Conservation (phyloP, 2,113 vertebrate species). For the Odocoileus virginianus region DNA sequence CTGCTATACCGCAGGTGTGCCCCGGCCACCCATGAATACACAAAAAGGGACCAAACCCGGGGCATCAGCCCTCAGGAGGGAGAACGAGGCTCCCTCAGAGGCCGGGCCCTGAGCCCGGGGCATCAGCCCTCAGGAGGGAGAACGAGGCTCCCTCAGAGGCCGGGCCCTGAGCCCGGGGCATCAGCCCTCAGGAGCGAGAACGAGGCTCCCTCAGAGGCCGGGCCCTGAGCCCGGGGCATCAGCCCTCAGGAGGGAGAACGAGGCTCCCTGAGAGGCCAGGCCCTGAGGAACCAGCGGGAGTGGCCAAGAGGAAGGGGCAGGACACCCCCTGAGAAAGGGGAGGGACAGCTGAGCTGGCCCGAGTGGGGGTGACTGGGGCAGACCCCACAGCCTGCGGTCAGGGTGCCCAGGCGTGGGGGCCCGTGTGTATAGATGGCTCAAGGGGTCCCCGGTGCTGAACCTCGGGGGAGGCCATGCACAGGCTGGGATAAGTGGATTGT, state of each 20-base stretch:
- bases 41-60: rapidly evolving
- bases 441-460: not conserved
- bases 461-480: rapidly evolving
- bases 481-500: rapidly evolving
- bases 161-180: no score
- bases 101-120: not conserved
- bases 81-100: not conserved
- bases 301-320: no score
- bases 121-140: no score
- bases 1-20: rapidly evolving
- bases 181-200: no score
- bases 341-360: not conserved
- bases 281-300: not conserved
- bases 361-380: not conserved
- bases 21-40: rapidly evolving
- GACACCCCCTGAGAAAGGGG: not conserved
- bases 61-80: not conserved
- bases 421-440: rapidly evolving
- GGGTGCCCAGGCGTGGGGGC: not conserved
- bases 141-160: no score
- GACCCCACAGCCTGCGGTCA: no score
- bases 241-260: rapidly evolving
- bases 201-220: no score
- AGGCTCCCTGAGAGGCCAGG: not conserved
- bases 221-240: no score